phyloP scores from a whole-genome alignment of 1,140 invertebrate genomes.

The Helicoverpa zea region DNA sequence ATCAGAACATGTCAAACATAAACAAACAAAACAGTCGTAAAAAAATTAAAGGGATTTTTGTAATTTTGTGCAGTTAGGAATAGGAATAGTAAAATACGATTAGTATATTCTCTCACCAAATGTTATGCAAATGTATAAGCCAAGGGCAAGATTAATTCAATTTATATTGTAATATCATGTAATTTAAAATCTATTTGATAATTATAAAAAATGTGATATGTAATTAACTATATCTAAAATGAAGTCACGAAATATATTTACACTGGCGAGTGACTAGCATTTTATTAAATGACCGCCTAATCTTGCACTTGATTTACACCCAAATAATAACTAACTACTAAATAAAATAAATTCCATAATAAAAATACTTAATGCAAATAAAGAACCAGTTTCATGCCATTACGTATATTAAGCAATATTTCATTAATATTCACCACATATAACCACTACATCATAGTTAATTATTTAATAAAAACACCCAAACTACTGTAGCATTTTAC shows the following conservation, averaged over 20 bases:
- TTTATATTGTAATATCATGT: constrained; percentile 22
- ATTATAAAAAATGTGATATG: not conserved
- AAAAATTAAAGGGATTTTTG: constrained; percentile 67
- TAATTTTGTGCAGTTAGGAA: constrained; percentile 81
- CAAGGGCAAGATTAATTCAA: constrained; percentile 67
- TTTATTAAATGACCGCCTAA: constrained; percentile 39
- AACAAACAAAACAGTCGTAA: constrained; percentile 74
- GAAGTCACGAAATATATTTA: constrained; percentile 1
- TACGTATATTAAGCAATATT: constrained; percentile 41
- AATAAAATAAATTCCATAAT: constrained; percentile 61
- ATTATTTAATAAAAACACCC: constrained; percentile 44
- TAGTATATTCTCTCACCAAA: constrained; percentile 82
- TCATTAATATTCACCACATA: constrained; percentile 31
- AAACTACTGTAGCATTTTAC: constrained; percentile 55
- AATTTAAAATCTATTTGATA: not conserved
- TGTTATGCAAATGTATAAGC: constrained; percentile 68
- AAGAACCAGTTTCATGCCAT: constrained; percentile 62
- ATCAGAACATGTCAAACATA: constrained; percentile 84
- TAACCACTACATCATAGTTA: constrained; percentile 45
- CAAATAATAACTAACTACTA: constrained; percentile 61
- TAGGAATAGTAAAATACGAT: constrained; percentile 82
- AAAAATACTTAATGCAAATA: constrained; percentile 62
- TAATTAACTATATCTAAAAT: not conserved
- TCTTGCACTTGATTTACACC: constrained; percentile 66
- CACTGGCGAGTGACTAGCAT: constrained; percentile 1